Base-by-base conservation (phyloP, 2,888 invertebrate genomes). In the Sturmia bella region DNA sequence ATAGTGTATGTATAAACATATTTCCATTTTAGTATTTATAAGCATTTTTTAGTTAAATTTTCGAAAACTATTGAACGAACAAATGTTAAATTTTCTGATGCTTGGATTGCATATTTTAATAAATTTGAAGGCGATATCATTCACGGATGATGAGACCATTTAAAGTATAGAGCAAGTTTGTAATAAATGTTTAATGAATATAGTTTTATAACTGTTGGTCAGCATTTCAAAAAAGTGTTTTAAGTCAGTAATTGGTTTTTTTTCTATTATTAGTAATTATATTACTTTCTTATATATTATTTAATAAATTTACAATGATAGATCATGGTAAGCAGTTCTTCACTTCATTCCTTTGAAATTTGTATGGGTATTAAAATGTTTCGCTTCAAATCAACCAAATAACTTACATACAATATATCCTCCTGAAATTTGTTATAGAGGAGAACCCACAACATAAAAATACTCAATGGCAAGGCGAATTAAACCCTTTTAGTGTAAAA, bases 101-200 rank as follows among this genome's bases (percentile, higher is more conserved):
- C 89, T 45, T 64, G 45, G 39, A 32, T 61, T 54, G 17, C 21
- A 41, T 37, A 19, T 39, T 68, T 56, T 45, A 12, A 59, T 66
- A n/a, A 27, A 7, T 43, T 79, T 57, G 57, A 84, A 90, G 89
- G 90, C 89, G 89, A 90, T 90, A 90, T 90, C 89, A 90, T 90
- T 89, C 90, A 88, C 88, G 90, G 90, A 91, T 91, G 90, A 90
- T 91, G 90, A 91, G 90, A 91, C 90, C 91, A 91, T 89, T 89
- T 87, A 69, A 84, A 59, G 45, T 63, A 74, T 83, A 86, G 86
- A 88, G 87, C 87, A 87, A 85, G 84, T 84, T 84, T 85, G 45
- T 83, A 61, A 63, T 74, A 56, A 57, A 4, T 52, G 45, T 15
- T 52, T 43, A 59, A 56, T 61, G 50, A 17, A 63, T 27, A 21